Evolutionary conservation across 2,113 vertebrate species (phyloP).

Genomic region (Phalacrocorax brasilianus): DNA sequence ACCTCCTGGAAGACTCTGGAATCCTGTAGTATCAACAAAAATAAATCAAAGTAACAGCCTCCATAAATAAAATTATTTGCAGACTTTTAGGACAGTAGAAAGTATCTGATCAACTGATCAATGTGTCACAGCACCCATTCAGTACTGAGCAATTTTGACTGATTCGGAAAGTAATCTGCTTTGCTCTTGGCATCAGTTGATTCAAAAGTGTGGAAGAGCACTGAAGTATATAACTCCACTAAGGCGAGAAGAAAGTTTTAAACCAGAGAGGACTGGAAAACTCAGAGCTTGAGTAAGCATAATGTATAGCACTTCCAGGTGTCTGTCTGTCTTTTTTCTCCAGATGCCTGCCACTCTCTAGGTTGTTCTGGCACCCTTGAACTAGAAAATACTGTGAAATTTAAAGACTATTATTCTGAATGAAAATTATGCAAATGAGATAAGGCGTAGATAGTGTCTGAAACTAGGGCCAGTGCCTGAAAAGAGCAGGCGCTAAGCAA

Average conservation of each 20-base stretch:
- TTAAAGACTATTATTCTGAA: neutral
- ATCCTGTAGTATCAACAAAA: neutral
- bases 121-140: neutral
- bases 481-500: constrained; percentile 21
- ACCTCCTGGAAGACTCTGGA: neutral
- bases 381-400: constrained; percentile 4
- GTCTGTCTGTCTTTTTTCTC: neutral
- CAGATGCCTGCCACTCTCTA: neutral
- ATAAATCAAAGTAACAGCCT: neutral
- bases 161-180: neutral
- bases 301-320: neutral
- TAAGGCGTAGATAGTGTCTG: neutral
- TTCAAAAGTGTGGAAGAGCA: neutral
- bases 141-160: neutral
- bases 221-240: neutral
- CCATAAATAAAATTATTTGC: neutral
- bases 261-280: neutral
- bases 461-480: neutral
- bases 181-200: neutral
- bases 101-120: neutral
- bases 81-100: neutral
- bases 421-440: constrained; percentile 15
- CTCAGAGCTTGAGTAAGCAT: neutral
- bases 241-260: neutral
- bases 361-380: neutral